These are phyloP conservation scores for Lonchura striata DNA, from an alignment of 2,113 vertebrate species.

Conservation along the genomic window DNA sequence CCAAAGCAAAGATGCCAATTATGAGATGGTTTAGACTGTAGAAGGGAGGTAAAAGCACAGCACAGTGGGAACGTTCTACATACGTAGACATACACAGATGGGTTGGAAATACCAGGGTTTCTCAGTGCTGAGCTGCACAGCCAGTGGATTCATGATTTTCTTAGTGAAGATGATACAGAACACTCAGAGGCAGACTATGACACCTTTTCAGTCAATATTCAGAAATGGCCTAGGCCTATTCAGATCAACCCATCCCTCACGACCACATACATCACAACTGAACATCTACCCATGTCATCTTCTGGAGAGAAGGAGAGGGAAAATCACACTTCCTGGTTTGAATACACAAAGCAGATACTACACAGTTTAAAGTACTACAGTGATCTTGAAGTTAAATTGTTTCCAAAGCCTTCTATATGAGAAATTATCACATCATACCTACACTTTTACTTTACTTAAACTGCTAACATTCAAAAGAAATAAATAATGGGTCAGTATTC, in stretches of 20 bases:
- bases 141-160: not conserved
- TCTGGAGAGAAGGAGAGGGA: not conserved
- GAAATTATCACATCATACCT: not conserved
- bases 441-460: not conserved
- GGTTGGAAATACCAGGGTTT: not conserved
- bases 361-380: not conserved
- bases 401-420: not conserved
- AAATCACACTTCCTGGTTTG: not conserved
- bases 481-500: not conserved
- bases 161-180: not conserved
- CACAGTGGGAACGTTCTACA: not conserved
- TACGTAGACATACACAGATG: not conserved
- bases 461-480: not conserved
- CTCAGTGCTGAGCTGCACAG: not conserved
- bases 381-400: not conserved
- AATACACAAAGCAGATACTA: not conserved
- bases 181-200: not conserved
- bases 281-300: not conserved
- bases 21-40: not conserved
- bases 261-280: not conserved
- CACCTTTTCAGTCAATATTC: not conserved
- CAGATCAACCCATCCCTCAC: not conserved
- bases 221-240: not conserved
- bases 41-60: not conserved
- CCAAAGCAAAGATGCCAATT: not conserved